Conservation (phyloP, 2,113 vertebrate species). For the Serilophus lunatus region DNA sequence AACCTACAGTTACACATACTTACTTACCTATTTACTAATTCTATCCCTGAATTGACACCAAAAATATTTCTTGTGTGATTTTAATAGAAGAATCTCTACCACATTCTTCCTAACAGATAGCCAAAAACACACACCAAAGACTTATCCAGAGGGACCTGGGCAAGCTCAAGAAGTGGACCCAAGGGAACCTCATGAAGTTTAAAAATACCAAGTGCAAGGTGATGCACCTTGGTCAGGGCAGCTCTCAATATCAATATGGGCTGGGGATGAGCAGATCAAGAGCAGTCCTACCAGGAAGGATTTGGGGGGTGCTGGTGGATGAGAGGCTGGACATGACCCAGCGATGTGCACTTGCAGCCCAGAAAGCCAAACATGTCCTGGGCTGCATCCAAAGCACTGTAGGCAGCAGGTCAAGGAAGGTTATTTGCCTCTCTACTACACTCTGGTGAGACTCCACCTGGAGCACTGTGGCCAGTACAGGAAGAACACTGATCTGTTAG, state of each 20-base stretch:
- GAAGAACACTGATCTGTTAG: no score
- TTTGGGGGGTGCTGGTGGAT: not conserved
- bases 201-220: not conserved
- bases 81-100: not conserved
- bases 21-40: not conserved
- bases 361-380: no score
- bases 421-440: not conserved
- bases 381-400: not conserved
- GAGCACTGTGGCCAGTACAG: not conserved
- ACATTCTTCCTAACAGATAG: not conserved
- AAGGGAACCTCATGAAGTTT: not conserved
- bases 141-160: not conserved
- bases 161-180: not conserved
- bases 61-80: not conserved
- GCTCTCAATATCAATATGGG: not conserved
- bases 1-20: not conserved
- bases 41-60: not conserved
- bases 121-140: not conserved
- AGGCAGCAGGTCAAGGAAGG: not conserved
- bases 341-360: not conserved
- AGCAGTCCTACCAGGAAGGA: not conserved
- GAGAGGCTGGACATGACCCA: not conserved
- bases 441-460: not conserved
- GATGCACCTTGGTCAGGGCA: not conserved
- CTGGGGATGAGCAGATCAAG: rapidly evolving